A percentile compares a stretch with the other conserved stretches of the same genome.
These are phyloP conservation scores for Pinctada fucata DNA, from an alignment of 2,888 invertebrate genomes.

Conservation along the genomic window DNA sequence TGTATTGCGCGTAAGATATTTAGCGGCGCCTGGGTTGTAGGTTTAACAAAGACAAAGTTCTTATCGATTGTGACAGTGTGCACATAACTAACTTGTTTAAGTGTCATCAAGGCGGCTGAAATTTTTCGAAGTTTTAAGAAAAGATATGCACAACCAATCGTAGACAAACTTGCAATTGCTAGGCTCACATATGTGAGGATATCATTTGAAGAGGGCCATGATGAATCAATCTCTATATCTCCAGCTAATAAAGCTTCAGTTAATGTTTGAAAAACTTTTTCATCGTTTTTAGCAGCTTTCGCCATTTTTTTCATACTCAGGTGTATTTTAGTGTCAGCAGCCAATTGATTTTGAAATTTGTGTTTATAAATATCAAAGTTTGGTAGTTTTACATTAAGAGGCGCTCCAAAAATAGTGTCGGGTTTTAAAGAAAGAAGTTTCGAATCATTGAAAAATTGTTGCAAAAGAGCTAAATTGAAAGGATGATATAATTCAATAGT, in stretches of 20 bases:
- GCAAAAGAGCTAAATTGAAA: conserved; percentile 26
- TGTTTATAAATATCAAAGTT: conserved; percentile 31
- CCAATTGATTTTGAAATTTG: conserved; percentile 14
- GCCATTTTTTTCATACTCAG: conserved; percentile 22
- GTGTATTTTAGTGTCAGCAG: conserved; percentile 24
- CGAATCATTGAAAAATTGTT: conserved; percentile 26
- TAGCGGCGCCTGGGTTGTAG: background rate
- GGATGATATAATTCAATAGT: conserved; percentile 17
- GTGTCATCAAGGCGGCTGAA: background rate
- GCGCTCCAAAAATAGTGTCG: conserved; percentile 26
- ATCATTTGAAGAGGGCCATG: background rate
- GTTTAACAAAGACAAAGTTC: conserved; percentile 1
- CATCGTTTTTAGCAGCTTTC: conserved; percentile 25
- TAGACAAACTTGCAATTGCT: background rate
- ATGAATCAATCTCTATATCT: background rate
- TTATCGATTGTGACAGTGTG: background rate
- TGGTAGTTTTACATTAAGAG: conserved; percentile 26
- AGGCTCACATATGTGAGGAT: background rate
- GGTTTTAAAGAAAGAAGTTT: conserved; percentile 18
- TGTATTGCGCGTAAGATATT: background rate
- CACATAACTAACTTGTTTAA: background rate
- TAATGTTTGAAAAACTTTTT: background rate
- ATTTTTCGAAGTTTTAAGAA: conserved; percentile 6
- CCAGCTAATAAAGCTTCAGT: background rate
- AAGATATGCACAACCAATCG: background rate